These are phyloP conservation scores for Sinocyclocheilus rhinocerous DNA, from an alignment of 2,113 vertebrate genomes.

Conservation along the genomic window DNA sequence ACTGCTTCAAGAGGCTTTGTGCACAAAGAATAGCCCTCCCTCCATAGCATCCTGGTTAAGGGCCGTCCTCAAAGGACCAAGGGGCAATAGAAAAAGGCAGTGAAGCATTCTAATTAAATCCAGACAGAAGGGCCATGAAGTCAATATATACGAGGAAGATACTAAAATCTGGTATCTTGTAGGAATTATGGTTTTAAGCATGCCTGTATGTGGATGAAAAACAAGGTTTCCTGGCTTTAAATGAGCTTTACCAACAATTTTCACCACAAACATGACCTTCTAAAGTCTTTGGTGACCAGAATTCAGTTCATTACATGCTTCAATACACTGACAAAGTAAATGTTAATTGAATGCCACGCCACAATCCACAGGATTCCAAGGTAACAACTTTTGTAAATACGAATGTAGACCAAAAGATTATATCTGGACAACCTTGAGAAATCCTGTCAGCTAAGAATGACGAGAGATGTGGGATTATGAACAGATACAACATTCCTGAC, in stretches of 20 bases:
- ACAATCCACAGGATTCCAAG: not conserved
- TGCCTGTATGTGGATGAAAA: not conserved
- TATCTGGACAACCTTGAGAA: conserved; percentile 15
- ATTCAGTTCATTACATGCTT: conserved; percentile 8
- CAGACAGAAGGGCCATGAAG: conserved; percentile 47
- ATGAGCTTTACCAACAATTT: not conserved
- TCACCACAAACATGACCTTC: not conserved
- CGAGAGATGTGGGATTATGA: conserved; percentile 25
- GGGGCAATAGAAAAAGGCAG: conserved; percentile 42
- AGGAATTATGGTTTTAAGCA: conserved; percentile 11
- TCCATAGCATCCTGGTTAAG: conserved; percentile 50
- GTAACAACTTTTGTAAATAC: not conserved
- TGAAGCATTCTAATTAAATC: conserved; percentile 52
- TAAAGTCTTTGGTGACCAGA: conserved; percentile 10
- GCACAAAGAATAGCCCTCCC: conserved; percentile 49
- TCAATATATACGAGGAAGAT: conserved; percentile 41
- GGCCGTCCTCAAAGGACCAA: conserved; percentile 43
- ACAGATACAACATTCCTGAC: conserved; percentile 33
- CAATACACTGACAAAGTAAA: conserved; percentile 12
- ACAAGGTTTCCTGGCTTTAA: not conserved
- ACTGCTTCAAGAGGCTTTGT: conserved; percentile 49
- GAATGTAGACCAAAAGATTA: not conserved
- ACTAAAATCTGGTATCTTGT: conserved; percentile 3
- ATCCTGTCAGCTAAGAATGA: conserved; percentile 18
- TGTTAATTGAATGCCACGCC: conserved; percentile 33